phyloP scores from a whole-genome alignment of 2,888 invertebrate species.

The Metellina segmentata region DNA sequence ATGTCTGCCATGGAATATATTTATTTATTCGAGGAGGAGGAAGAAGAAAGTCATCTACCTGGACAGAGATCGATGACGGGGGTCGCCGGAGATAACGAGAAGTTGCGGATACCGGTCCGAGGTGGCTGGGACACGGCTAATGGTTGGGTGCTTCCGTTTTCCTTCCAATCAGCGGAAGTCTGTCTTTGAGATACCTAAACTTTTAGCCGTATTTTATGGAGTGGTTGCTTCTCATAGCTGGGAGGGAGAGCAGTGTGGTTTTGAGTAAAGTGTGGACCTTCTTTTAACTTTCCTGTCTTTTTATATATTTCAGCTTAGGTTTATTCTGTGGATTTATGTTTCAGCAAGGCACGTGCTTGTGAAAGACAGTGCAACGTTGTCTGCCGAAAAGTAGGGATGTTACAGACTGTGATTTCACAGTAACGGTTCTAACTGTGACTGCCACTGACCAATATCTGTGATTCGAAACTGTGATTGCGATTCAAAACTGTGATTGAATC shows the following conservation, averaged over 20 bases:
- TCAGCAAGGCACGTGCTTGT: too few species aligned
- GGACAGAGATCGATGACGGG: slow-evolving; percentile 39
- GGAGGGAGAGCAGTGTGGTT: not conserved
- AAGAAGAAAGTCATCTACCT: slow-evolving; percentile 41
- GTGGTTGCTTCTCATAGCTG: not conserved
- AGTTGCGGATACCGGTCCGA: slow-evolving; percentile 17
- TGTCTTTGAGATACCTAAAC: slow-evolving; percentile 35
- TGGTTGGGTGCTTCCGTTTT: slow-evolving; percentile 54
- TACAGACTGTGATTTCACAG: too few species aligned
- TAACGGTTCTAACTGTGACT: too few species aligned
- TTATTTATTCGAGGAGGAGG: slow-evolving; percentile 28
- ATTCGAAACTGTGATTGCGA: too few species aligned
- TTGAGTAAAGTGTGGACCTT: not conserved
- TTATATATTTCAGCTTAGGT: too few species aligned
- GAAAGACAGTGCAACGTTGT: too few species aligned
- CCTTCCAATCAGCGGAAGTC: slow-evolving; percentile 51
- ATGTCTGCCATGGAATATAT: slow-evolving; percentile 27
- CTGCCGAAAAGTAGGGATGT: too few species aligned
- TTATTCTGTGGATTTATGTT: too few species aligned
- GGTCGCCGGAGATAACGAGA: slow-evolving; percentile 31
- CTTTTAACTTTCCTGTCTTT: too few species aligned
- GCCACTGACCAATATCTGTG: too few species aligned
- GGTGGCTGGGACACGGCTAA: slow-evolving; percentile 40
- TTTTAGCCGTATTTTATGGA: slow-evolving; percentile 29
- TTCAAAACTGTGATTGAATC: too few species aligned